These are phyloP conservation scores for Agrotis ipsilon DNA, from an alignment of 2,888 invertebrate genomes.

Conservation along the genomic window DNA sequence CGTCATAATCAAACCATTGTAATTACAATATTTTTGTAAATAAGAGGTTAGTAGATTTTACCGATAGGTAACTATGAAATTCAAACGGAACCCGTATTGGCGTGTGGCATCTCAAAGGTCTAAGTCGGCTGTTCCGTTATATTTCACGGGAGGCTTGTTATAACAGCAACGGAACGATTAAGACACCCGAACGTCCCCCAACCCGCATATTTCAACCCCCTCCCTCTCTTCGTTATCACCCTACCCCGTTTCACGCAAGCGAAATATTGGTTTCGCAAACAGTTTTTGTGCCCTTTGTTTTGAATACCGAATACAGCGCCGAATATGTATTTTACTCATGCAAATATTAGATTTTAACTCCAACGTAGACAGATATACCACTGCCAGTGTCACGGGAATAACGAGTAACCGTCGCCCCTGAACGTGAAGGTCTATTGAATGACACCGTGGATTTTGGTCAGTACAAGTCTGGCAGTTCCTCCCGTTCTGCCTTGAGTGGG, in stretches of 20 bases:
- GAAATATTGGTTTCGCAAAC: conserved; percentile 62
- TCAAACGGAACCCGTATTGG: background rate
- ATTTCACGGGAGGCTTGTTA: conserved; percentile 53
- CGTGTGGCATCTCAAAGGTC: background rate
- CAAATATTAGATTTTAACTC: conserved; percentile 22
- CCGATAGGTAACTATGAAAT: background rate
- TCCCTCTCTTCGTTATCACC: conserved; percentile 37
- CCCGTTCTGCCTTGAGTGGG: too few species aligned
- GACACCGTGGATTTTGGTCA: too few species aligned
- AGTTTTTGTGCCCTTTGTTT: conserved; percentile 40
- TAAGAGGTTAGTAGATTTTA: background rate
- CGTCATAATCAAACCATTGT: background rate
- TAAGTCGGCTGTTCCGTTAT: conserved; percentile 28
- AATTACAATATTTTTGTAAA: too few species aligned
- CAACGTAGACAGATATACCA: too few species aligned
- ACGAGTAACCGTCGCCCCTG: too few species aligned
- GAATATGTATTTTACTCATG: conserved; percentile 20
- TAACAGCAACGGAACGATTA: conserved; percentile 58
- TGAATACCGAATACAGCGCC: conserved; percentile 12
- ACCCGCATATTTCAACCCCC: background rate
- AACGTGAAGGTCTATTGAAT: too few species aligned
- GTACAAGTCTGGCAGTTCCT: too few species aligned
- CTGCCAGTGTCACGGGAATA: too few species aligned
- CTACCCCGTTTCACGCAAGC: conserved; percentile 44
- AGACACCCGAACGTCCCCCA: conserved; percentile 36